Evolutionary conservation across 2,113 vertebrate species (phyloP), one percentile per base, ranked within the genome.

Genomic region (Pelecanoides urinatrix): DNA sequence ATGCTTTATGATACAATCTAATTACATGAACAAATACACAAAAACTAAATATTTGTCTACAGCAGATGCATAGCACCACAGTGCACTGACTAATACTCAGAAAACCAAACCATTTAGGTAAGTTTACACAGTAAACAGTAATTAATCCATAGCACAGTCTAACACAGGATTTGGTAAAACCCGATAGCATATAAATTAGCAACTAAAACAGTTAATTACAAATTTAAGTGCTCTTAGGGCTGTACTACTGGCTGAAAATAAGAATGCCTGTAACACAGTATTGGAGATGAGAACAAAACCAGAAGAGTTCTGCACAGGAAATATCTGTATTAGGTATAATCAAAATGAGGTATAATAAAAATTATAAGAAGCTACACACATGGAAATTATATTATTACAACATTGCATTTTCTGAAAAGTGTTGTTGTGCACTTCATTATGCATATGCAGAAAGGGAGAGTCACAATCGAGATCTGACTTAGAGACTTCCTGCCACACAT

Each of bases 101-200:
- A 94, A 67, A 55, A 16, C 23, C 63, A 88, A 91, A 74, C 15
- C 20, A 63, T 52, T 77, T 30, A 40, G 1, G 0, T 50, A 77
- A 44, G 82, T 94, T 93, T 94, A 96, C 92, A 77, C 47, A 83
- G 86, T 93, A 96, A 97, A 93, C 86, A 45, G 15, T 36, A 90
- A 92, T 67, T 67, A 80, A 92, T 40, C 63, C 32, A 36, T n/a
- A 63, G 52, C 52, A 92, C 44, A 86, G 45, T 47, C 59, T 80
- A 91, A 92, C 58, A 75, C 7, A 67, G 42, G 75, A 77, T 63
- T 79, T 44, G 19, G 29, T 70, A 88, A 88, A 92, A 80, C 44
- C 42, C 6, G 5, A 10, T 6, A 77, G 42, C 45, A 71, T 62
- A 68, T 61, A 66, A 81, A 88, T 76, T 56, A 93, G 62, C 10